Conservation (phyloP, 2,888 invertebrate species). For the Volucella inflata region DNA sequence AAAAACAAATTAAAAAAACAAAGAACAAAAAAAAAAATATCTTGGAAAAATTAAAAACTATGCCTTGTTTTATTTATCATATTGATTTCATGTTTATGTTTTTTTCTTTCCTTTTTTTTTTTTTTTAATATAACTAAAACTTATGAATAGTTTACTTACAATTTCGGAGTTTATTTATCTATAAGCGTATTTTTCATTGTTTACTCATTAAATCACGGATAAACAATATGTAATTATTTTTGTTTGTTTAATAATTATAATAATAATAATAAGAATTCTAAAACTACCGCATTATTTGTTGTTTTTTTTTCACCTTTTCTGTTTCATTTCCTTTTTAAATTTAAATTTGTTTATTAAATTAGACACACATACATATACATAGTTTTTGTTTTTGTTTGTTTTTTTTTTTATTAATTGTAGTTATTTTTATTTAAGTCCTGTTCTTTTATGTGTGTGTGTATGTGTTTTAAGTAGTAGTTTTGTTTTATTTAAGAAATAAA, state of each 20-base stretch:
- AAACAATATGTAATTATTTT: conserved; percentile 67
- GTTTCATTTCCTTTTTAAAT: conserved; percentile 24
- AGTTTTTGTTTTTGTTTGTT: conserved; percentile 46
- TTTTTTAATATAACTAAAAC: conserved; percentile 62
- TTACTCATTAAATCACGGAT: conserved; percentile 76
- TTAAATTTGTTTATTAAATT: conserved; percentile 56
- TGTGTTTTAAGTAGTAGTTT: conserved; percentile 53
- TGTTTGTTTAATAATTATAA: conserved; percentile 29
- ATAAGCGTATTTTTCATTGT: conserved; percentile 79
- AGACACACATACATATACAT: conserved; percentile 68
- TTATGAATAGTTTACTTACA: conserved; percentile 74
- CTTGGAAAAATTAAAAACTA: conserved; percentile 34
- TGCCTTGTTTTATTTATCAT: conserved; percentile 2
- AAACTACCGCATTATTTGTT: conserved; percentile 59
- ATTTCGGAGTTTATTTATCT: conserved; percentile 77
- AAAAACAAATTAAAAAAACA: conserved; percentile 3
- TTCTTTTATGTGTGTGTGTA: conserved; percentile 20
- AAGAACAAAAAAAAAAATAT: conserved; percentile 23
- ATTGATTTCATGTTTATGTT: conserved; percentile 5
- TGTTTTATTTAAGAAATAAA: conserved; percentile 27
- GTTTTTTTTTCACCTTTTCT: conserved; percentile 10
- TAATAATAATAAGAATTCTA: conserved; percentile 56
- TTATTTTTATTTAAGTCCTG: conserved; percentile 39
- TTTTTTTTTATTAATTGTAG: conserved; percentile 43
- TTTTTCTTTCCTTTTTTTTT: conserved; percentile 21